A percentile compares a stretch with the other conserved stretches of the same genome.
Conservation (phyloP, 2,797 vertebrate genomes). For the Leptodactylus fallax region DNA sequence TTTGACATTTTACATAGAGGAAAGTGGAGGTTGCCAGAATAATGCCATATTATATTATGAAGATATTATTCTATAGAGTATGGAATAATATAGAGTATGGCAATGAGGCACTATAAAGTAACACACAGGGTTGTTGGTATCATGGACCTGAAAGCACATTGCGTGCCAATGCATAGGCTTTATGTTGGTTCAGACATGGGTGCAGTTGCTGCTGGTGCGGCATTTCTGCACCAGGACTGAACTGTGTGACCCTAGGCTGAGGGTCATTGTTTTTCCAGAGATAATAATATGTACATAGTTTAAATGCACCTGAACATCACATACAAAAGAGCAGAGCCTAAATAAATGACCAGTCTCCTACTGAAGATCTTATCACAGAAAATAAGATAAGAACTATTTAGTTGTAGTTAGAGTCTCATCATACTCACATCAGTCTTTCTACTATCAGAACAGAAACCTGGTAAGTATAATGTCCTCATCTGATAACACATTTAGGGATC, state of each 20-base stretch:
- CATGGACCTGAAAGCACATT: neutral
- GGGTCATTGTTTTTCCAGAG: neutral
- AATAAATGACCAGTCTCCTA: neutral
- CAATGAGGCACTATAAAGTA: too few species aligned
- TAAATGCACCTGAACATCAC: neutral
- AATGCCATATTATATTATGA: too few species aligned
- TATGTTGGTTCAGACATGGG: neutral
- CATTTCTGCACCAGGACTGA: neutral
- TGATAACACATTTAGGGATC: neutral
- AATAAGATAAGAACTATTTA: neutral
- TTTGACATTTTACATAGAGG: too few species aligned
- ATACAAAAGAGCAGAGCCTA: neutral
- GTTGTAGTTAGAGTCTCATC: neutral
- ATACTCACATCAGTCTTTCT: neutral
- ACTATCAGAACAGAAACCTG: conserved; percentile 16
- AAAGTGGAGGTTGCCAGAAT: too few species aligned
- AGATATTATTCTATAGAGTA: too few species aligned
- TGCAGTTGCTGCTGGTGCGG: neutral
- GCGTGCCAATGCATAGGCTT: neutral
- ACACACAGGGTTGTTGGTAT: neutral
- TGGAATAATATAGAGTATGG: too few species aligned
- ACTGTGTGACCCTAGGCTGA: neutral
- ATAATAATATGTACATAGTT: neutral
- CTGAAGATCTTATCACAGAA: neutral
- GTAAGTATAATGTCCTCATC: neutral